These are phyloP conservation scores for Halesus radiatus DNA, from an alignment of 1,140 invertebrate species.

Conservation along the genomic window DNA sequence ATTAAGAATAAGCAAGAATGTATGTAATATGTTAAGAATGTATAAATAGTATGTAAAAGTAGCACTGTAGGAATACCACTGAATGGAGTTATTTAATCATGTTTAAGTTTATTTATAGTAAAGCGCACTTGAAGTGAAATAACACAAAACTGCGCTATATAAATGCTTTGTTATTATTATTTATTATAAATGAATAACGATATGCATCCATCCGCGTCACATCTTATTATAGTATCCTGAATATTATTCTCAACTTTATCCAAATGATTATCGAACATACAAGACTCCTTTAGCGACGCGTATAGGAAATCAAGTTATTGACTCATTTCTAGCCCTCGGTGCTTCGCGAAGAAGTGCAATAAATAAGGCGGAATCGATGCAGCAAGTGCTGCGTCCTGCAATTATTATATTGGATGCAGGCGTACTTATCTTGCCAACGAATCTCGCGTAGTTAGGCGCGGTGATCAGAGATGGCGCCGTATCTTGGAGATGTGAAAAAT, in stretches of 20 bases:
- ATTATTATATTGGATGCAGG: constrained; percentile 2
- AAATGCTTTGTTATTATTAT: too few species aligned
- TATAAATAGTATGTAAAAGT: too few species aligned
- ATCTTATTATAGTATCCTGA: too few species aligned
- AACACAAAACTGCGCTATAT: too few species aligned
- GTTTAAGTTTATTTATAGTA: too few species aligned
- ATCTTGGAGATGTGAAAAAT: neutral
- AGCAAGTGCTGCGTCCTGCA: constrained; percentile 16
- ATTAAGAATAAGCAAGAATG: too few species aligned
- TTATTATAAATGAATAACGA: too few species aligned
- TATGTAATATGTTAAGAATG: too few species aligned
- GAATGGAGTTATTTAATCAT: too few species aligned
- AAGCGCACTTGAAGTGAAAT: too few species aligned
- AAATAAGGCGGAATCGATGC: neutral
- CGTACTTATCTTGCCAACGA: neutral
- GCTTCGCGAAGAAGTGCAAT: neutral
- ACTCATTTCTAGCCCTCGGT: constrained; percentile 11
- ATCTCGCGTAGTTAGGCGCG: neutral
- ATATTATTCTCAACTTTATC: neutral
- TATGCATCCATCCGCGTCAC: too few species aligned
- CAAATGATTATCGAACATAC: constrained; percentile 7
- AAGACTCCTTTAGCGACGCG: neutral
- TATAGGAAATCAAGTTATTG: neutral
- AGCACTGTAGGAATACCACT: too few species aligned
- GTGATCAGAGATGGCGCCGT: constrained; percentile 11